These are phyloP conservation scores for Nymphicus hollandicus DNA, from an alignment of 2,113 vertebrate genomes.

Conservation along the genomic window DNA sequence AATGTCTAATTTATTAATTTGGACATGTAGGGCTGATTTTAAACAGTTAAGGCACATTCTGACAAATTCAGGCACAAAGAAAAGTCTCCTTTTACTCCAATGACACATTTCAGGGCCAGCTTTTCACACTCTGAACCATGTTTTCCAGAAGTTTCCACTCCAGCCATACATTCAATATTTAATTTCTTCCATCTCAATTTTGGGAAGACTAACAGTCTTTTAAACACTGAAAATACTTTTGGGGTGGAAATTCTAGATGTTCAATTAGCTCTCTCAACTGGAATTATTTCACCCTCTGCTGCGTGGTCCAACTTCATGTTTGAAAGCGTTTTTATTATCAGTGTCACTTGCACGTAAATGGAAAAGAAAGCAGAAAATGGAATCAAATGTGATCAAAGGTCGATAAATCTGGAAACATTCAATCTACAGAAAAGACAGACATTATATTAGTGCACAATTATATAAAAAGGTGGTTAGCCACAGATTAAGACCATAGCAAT, in stretches of 20 bases:
- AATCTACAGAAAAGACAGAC: background rate
- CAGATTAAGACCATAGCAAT: background rate
- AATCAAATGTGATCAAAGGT: background rate
- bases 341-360: background rate
- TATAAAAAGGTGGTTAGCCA: background rate
- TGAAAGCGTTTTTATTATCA: background rate
- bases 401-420: background rate
- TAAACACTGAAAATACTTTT: background rate
- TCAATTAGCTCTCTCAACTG: background rate
- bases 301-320: background rate
- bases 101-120: background rate
- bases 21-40: background rate
- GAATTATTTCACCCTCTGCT: background rate
- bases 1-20: background rate
- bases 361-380: background rate
- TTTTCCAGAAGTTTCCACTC: background rate
- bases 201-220: background rate
- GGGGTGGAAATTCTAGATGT: background rate
- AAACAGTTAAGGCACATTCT: background rate
- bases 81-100: background rate
- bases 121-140: background rate
- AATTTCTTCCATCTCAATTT: background rate
- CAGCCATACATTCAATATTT: background rate
- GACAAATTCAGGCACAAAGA: background rate
- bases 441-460: background rate